A percentile compares a stretch with the other conserved stretches of the same genome.
Conservation (phyloP, 2,113 vertebrate genomes). For the Diphyllodes magnificus region DNA sequence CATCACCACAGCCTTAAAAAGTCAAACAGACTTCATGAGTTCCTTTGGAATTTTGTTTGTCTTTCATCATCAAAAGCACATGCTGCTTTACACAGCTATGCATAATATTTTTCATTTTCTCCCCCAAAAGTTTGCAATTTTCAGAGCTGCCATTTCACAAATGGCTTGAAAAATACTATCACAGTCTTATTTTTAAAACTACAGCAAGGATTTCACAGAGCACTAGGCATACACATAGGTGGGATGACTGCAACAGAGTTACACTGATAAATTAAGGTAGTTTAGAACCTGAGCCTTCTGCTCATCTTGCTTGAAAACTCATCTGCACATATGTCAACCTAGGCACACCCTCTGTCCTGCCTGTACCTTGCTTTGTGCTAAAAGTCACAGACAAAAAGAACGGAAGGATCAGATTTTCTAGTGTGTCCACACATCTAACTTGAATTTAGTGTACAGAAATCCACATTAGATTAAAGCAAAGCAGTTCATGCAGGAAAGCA, state of each 20-base stretch:
- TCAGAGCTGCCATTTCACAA: not conserved
- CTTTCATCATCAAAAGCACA: conserved; percentile 39
- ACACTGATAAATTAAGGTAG: not conserved
- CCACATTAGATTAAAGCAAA: not conserved
- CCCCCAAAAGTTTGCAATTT: not conserved
- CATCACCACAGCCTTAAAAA: not conserved
- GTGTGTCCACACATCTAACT: not conserved
- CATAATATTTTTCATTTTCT: not conserved
- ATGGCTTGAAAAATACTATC: not conserved
- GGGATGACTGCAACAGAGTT: not conserved
- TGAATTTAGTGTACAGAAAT: not conserved
- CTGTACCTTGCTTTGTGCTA: not conserved
- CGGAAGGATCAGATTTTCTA: not conserved
- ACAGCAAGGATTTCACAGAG: not conserved
- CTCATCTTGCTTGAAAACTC: not conserved
- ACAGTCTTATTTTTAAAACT: not conserved
- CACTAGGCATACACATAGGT: not conserved
- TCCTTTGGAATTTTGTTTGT: not conserved
- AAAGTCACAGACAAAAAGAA: not conserved
- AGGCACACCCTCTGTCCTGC: not conserved
- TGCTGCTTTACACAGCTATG: not conserved
- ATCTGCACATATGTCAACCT: not conserved
- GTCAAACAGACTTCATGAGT: not conserved
- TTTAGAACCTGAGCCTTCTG: not conserved
- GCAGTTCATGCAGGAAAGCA: not conserved